Percentiles rank a stretch among this genome's conserved stretches.
phyloP scores from a whole-genome alignment of 1,140 invertebrate species.

The Dreissena rostriformis region DNA sequence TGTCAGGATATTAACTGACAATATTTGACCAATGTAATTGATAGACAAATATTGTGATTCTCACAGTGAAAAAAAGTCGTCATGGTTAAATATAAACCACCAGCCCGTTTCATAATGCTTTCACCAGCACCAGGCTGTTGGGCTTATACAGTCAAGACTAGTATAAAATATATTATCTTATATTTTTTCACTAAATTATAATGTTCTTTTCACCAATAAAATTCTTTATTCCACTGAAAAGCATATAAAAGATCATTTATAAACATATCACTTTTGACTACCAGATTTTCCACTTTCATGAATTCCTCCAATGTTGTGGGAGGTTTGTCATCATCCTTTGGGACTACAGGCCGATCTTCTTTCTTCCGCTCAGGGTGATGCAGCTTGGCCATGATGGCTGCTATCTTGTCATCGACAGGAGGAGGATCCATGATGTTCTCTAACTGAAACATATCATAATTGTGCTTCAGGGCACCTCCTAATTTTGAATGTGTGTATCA shows the following conservation, averaged over 20 bases:
- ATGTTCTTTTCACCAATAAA: background rate
- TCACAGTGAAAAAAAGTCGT: too few relatives aligned
- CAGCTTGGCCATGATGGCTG: conserved; percentile 45
- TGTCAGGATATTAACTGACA: too few relatives aligned
- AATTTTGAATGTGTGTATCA: too few relatives aligned
- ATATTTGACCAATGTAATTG: background rate
- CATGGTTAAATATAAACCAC: too few relatives aligned
- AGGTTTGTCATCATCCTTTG: conserved; percentile 41
- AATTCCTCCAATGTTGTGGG: conserved; percentile 64
- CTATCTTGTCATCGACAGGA: conserved; percentile 36
- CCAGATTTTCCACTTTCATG: conserved; percentile 64
- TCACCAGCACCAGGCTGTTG: background rate
- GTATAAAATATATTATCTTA: conserved; percentile 13
- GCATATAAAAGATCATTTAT: background rate
- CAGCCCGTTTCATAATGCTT: too few relatives aligned
- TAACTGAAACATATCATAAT: too few relatives aligned
- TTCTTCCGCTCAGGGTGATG: conserved; percentile 18
- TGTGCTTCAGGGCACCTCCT: too few relatives aligned
- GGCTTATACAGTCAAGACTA: too few relatives aligned
- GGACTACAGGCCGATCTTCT: conserved; percentile 10
- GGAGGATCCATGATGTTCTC: background rate
- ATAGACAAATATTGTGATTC: too few relatives aligned
- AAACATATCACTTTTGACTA: conserved; percentile 21
- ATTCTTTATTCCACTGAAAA: background rate
- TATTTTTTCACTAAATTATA: background rate